These are phyloP conservation scores for Diadophis punctatus DNA, from an alignment of 2,113 vertebrate species.

Conservation along the genomic window DNA sequence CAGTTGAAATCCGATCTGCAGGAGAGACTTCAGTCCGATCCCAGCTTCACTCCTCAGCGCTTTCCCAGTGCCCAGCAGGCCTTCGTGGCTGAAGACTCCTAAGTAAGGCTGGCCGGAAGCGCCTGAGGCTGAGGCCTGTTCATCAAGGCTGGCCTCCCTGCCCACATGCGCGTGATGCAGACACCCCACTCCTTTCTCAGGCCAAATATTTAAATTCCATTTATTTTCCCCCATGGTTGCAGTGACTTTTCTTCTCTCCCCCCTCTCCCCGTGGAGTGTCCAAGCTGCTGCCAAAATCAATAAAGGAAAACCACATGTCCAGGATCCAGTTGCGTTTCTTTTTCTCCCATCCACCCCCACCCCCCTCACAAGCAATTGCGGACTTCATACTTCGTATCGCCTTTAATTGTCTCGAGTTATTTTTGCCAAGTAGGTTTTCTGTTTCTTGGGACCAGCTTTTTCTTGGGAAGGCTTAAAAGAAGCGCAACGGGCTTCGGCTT, in stretches of 20 bases:
- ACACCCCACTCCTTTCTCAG: conserved; percentile 17
- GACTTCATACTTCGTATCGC: not conserved
- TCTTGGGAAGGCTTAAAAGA: not conserved
- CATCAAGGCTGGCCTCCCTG: not conserved
- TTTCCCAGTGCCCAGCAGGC: conserved; percentile 83
- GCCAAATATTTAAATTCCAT: conserved; percentile 33
- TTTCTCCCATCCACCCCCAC: not conserved
- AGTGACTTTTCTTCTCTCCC: not conserved
- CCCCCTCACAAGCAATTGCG: not conserved
- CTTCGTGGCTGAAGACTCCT: conserved; percentile 75
- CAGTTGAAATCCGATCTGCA: conserved; percentile 85
- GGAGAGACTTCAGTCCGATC: conserved; percentile 81
- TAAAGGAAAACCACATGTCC: conserved; percentile 9
- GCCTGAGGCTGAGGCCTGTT: not conserved
- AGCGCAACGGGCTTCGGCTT: not conserved
- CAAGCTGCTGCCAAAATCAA: conserved; percentile 3
- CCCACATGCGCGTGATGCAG: not conserved
- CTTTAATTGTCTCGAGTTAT: not conserved
- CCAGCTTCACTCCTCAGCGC: conserved; percentile 79
- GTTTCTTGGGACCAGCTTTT: not conserved
- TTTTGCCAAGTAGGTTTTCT: not conserved
- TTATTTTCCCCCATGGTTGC: not conserved
- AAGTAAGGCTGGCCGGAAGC: conserved; percentile 14
- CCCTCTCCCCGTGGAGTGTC: not conserved
- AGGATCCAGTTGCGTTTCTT: not conserved